phyloP scores from a whole-genome alignment of 2,888 invertebrate species.

The Aplocera efformata region DNA sequence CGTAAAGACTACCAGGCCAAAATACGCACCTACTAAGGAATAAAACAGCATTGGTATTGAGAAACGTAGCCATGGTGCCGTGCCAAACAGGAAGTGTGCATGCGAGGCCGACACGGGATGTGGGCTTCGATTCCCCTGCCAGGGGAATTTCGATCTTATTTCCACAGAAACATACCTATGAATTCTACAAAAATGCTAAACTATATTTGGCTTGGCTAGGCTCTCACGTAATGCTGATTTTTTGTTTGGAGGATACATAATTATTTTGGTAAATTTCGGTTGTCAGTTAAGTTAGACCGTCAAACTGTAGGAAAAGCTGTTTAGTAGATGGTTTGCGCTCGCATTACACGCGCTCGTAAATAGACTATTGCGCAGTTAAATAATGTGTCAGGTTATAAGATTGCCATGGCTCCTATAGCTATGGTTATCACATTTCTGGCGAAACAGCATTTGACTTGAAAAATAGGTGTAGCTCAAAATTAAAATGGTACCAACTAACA shows the following conservation, averaged over 20 bases:
- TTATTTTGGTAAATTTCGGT: no score
- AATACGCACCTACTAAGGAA: slow-evolving; percentile 32
- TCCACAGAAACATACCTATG: slow-evolving; percentile 31
- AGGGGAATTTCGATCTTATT: slow-evolving; percentile 56
- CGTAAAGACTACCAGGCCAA: slow-evolving; percentile 4
- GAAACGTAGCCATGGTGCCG: slow-evolving; percentile 69
- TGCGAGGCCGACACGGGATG: slow-evolving; percentile 64
- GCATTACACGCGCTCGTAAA: no score
- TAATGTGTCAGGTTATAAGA: no score
- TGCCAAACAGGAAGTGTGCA: slow-evolving; percentile 77
- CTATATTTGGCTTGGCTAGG: slow-evolving; percentile 29
- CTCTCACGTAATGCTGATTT: slow-evolving; percentile 19
- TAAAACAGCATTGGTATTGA: slow-evolving; percentile 54
- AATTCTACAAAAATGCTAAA: slow-evolving; percentile 24
- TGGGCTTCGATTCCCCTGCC: slow-evolving; percentile 66
- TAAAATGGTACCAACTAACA: no score
- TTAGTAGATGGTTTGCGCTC: no score
- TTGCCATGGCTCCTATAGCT: no score
- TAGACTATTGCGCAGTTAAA: no score
- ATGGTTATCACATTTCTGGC: no score
- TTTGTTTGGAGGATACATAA: neutral
- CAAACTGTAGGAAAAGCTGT: no score
- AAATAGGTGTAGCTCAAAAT: no score
- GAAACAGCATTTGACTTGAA: no score
- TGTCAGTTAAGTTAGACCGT: no score